Conservation (phyloP, 2,888 invertebrate species). For the Amaurobius ferox region DNA sequence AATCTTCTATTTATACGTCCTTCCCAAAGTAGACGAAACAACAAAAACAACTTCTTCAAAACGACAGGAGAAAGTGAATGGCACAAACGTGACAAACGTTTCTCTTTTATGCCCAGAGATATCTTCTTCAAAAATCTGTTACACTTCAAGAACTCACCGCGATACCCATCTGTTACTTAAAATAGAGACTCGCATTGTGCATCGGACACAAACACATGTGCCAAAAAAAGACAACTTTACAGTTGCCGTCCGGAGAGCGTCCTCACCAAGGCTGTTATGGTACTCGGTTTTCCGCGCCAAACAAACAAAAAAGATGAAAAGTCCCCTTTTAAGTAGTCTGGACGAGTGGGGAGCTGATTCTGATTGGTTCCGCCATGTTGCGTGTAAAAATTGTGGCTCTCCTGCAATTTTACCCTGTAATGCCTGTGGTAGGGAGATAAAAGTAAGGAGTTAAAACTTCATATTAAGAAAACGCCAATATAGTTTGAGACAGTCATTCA, state of each 20-base stretch:
- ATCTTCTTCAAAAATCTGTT: background rate
- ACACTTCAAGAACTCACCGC: conserved; percentile 8
- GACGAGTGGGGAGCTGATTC: too few species aligned
- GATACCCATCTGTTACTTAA: conserved; percentile 5
- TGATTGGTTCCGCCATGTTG: too few species aligned
- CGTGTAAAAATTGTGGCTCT: too few species aligned
- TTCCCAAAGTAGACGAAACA: background rate
- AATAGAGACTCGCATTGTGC: background rate
- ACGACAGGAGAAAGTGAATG: background rate
- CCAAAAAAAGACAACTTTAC: conserved; percentile 7
- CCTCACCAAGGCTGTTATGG: conserved; percentile 16
- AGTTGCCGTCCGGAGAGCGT: background rate
- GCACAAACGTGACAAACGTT: conserved; percentile 4
- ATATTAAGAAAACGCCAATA: too few species aligned
- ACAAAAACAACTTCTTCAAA: conserved; percentile 10
- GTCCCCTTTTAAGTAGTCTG: too few species aligned
- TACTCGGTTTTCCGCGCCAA: background rate
- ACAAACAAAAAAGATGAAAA: background rate
- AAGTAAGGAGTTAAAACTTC: too few species aligned
- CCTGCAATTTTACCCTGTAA: too few species aligned
- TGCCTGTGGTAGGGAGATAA: too few species aligned
- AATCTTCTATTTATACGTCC: background rate
- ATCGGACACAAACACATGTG: background rate
- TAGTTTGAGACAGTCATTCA: too few species aligned
- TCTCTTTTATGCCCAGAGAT: background rate